These are phyloP conservation scores for Adelphocoris suturalis DNA, from an alignment of 2,888 invertebrate species.

Conservation along the genomic window DNA sequence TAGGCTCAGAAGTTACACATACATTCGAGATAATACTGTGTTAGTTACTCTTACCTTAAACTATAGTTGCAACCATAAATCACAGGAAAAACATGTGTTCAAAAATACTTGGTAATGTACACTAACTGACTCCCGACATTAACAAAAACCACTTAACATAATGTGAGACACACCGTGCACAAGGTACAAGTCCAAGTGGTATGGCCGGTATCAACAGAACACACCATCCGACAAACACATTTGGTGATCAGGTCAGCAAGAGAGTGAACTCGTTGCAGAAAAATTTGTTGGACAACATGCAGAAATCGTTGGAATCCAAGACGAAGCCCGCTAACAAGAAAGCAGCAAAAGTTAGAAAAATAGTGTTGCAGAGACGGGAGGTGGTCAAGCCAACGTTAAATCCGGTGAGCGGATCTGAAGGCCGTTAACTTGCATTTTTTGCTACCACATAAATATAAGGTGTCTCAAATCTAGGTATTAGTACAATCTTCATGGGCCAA, in stretches of 20 bases:
- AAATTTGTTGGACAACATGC: conserved; percentile 7
- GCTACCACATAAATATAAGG: too few species aligned
- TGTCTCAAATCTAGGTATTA: too few species aligned
- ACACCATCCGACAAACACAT: neutral
- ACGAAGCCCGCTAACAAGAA: neutral
- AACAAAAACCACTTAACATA: neutral
- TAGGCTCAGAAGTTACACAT: too few species aligned
- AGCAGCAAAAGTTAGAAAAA: neutral
- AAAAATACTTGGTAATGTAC: conserved; percentile 11
- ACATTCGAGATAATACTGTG: too few species aligned
- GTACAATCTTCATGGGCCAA: too few species aligned
- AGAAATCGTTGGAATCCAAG: conserved; percentile 5
- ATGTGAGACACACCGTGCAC: neutral
- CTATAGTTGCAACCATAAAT: too few species aligned
- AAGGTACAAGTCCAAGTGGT: conserved; percentile 27
- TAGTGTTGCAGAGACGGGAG: conserved; percentile 18
- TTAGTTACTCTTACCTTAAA: too few species aligned
- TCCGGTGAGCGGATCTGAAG: neutral
- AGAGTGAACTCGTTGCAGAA: neutral
- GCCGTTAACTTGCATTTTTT: too few species aligned
- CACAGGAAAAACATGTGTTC: neutral
- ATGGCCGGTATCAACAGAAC: neutral
- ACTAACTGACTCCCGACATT: neutral
- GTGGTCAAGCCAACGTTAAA: neutral
- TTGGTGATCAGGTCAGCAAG: conserved; percentile 1